Evolutionary conservation across 92 coral and sea anemone genomes (phyloP).

Genomic region (Palythoa heliodiscus): DNA sequence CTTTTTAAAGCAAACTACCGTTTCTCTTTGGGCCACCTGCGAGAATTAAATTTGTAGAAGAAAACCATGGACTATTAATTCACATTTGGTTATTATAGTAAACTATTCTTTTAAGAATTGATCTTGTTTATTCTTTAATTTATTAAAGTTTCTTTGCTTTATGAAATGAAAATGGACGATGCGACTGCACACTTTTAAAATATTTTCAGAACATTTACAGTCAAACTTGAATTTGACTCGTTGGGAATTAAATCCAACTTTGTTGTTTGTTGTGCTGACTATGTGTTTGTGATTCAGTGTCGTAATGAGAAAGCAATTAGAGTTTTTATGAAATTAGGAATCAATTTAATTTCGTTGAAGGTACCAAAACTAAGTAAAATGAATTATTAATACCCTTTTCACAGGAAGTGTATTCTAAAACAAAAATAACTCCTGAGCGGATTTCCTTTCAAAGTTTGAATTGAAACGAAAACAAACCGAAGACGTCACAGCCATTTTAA

Average conservation of each 20-base stretch:
- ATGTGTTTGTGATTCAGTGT: constrained; percentile 65
- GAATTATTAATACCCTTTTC: constrained; percentile 63
- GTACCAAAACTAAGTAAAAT: constrained; percentile 66
- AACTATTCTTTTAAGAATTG: constrained; percentile 7
- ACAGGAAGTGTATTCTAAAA: constrained; percentile 85
- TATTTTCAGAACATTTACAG: constrained; percentile 14
- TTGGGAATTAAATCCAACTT: constrained; percentile 37
- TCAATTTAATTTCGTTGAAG: constrained; percentile 85
- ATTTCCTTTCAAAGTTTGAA: constrained; percentile 72
- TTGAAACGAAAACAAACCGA: constrained; percentile 62
- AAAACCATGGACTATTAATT: constrained; percentile 10
- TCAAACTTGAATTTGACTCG: constrained; percentile 35
- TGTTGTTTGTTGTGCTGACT: constrained; percentile 52
- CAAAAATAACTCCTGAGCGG: constrained; percentile 64
- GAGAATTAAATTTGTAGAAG: constrained; percentile 11
- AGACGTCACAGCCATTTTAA: constrained; percentile 60
- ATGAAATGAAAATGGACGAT: not conserved
- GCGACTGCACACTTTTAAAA: constrained; percentile 11
- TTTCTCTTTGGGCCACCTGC: constrained; percentile 80
- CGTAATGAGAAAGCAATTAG: constrained; percentile 84
- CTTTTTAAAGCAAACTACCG: constrained; percentile 57
- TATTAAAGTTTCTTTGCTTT: not conserved
- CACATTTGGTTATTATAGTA: constrained; percentile 27
- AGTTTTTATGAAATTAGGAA: constrained; percentile 92
- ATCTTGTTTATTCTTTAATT: constrained; percentile 5